Conservation (phyloP, 2,113 vertebrate species). For the Halichoerus grypus region DNA sequence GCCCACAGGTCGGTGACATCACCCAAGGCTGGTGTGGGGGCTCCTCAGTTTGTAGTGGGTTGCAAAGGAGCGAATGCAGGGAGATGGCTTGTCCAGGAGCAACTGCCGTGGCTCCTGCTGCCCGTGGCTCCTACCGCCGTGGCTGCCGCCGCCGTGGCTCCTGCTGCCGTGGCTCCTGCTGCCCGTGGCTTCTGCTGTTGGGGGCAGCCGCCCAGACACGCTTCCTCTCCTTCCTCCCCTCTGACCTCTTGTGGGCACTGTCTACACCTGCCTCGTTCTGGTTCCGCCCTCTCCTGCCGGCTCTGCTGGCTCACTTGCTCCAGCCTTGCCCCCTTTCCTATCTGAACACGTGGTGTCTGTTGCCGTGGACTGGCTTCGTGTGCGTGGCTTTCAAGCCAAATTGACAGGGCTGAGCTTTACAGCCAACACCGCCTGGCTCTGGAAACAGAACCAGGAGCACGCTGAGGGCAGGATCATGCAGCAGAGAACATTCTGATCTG, state of each 20-base stretch:
- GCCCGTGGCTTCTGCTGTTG: too few relatives aligned
- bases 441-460: neutral
- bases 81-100: neutral
- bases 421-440: neutral
- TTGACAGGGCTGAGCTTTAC: neutral
- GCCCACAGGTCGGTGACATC: neutral
- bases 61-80: neutral
- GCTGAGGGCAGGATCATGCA: neutral
- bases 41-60: neutral
- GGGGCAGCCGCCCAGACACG: neutral
- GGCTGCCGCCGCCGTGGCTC: too few relatives aligned
- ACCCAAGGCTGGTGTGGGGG: neutral
- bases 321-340: neutral
- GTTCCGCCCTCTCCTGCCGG: neutral
- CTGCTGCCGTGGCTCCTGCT: too few relatives aligned
- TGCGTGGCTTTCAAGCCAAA: neutral
- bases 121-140: too few relatives aligned
- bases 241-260: neutral
- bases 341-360: neutral
- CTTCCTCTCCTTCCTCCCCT: neutral
- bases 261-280: accelerated
- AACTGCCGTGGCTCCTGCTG: neutral
- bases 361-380: neutral
- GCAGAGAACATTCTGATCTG: slow-evolving; percentile 70
- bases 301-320: neutral